phyloP scores from a whole-genome alignment of 2,888 invertebrate species.

The Cephus pygmeus region DNA sequence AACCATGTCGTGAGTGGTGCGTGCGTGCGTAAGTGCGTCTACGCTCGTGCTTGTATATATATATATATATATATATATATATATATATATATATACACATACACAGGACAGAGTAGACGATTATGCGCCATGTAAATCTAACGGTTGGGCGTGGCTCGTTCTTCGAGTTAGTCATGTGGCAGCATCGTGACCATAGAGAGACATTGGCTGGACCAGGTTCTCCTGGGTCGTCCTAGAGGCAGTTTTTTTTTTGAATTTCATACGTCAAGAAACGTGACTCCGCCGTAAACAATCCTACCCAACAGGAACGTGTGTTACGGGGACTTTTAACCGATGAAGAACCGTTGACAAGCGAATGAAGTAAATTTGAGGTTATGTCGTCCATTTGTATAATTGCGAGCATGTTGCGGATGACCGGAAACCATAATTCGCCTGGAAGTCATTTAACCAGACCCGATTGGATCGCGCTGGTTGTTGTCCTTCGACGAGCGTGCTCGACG shows the following conservation, averaged over 20 bases:
- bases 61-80: no score
- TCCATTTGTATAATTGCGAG: background rate
- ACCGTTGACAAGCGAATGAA: background rate
- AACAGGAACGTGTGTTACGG: background rate
- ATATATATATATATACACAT: no score
- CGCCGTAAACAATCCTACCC: background rate
- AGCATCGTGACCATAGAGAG: background rate
- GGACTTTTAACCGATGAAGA: background rate
- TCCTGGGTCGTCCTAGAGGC: background rate
- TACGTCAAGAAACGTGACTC: background rate
- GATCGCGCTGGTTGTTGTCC: background rate
- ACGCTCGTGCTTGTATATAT: background rate
- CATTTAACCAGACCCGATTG: background rate
- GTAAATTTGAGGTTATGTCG: background rate
- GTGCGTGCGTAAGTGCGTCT: background rate
- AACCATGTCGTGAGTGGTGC: background rate
- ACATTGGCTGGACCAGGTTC: background rate
- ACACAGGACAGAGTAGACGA: background rate
- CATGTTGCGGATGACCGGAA: background rate
- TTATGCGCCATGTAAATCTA: slow-evolving; percentile 36
- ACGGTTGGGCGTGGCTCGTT: slow-evolving; percentile 43
- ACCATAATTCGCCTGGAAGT: background rate
- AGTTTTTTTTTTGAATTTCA: background rate
- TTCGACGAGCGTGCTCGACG: background rate
- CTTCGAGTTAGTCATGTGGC: slow-evolving; percentile 1